A percentile compares a stretch with the other conserved stretches of the same genome.
phyloP scores from a whole-genome alignment of 2,113 vertebrate species.

The Ptilorrhoa leucosticta region DNA sequence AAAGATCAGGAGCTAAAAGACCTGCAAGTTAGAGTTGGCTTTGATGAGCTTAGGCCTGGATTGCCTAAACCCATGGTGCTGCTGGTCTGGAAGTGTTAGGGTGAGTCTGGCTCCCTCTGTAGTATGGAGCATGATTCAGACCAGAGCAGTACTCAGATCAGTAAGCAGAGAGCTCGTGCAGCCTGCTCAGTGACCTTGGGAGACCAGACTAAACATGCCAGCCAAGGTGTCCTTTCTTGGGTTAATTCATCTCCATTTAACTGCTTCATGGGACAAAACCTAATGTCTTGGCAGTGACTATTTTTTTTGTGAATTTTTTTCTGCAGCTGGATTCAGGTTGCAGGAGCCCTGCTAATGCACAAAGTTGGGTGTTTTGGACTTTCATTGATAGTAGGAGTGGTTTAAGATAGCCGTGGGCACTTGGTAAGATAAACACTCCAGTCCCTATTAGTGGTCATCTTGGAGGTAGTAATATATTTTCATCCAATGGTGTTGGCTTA shows the following conservation, averaged over 20 bases:
- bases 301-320: not conserved
- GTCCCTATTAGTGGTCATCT: not conserved
- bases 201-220: not conserved
- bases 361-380: not conserved
- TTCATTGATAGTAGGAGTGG: not conserved
- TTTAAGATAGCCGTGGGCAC: not conserved
- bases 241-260: not conserved
- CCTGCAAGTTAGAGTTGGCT: not conserved
- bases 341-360: not conserved
- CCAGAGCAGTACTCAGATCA: not conserved
- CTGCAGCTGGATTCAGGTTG: not conserved
- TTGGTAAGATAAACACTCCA: not conserved
- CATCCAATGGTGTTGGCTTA: not conserved
- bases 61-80: not conserved
- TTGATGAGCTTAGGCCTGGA: not conserved
- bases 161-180: not conserved
- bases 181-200: not conserved
- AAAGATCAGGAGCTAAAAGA: not conserved
- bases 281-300: not conserved
- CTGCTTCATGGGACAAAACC: not conserved
- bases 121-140: rapidly evolving
- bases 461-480: not conserved
- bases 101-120: not conserved
- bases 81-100: not conserved
- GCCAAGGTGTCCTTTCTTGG: not conserved